Percentiles rank a stretch among this genome's conserved stretches.
Evolutionary conservation across 2,888 invertebrate genomes (phyloP).

Genomic region (Operophtera brumata): DNA sequence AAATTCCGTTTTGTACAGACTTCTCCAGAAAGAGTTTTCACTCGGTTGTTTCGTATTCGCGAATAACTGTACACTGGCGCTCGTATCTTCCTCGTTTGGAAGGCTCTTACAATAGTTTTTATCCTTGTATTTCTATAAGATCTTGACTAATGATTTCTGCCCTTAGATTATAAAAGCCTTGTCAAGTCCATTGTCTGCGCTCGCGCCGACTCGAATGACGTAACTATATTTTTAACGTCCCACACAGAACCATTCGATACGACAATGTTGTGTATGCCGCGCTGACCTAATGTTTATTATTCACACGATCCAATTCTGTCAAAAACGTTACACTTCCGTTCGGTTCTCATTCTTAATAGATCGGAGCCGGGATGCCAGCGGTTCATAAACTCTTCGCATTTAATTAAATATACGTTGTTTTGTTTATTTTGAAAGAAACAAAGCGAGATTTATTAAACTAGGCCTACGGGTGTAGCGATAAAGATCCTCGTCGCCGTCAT

Average conservation of each 20-base stretch:
- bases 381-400: slow-evolving; percentile 28
- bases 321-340: slow-evolving; percentile 55
- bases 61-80: neutral
- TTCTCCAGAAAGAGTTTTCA: slow-evolving; percentile 3
- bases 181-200: slow-evolving; percentile 55
- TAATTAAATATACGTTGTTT: slow-evolving; percentile 10
- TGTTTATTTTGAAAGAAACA: slow-evolving; percentile 29
- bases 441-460: slow-evolving; percentile 32
- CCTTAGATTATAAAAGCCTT: neutral
- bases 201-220: slow-evolving; percentile 44
- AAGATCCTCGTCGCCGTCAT: slow-evolving; percentile 50
- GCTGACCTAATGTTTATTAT: slow-evolving; percentile 61
- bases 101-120: neutral
- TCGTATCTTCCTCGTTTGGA: neutral
- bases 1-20: slow-evolving; percentile 53
- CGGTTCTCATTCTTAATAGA: slow-evolving; percentile 50
- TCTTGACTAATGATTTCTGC: neutral
- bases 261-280: slow-evolving; percentile 42
- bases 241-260: slow-evolving; percentile 47
- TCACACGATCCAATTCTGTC: slow-evolving; percentile 67
- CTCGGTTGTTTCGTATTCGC: neutral
- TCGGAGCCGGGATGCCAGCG: slow-evolving; percentile 37
- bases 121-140: neutral
- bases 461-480: slow-evolving; percentile 36
- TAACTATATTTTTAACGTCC: slow-evolving; percentile 45